Base-by-base conservation (phyloP, 2,888 invertebrate species). In the Nasonia oneida region DNA sequence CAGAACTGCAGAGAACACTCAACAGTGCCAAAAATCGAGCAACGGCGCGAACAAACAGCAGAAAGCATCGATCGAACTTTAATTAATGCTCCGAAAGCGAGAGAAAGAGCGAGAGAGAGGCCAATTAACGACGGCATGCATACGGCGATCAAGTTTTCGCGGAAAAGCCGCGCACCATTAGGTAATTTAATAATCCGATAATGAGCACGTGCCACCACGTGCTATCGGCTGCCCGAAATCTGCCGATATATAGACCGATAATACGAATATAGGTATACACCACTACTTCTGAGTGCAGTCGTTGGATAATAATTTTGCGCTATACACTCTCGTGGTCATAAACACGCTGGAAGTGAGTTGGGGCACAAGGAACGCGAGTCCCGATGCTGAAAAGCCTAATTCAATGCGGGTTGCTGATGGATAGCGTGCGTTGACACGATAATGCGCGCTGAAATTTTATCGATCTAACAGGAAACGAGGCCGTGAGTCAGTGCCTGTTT, bases 181-280 rank as follows among this genome's bases (percentile, higher is more conserved):
- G 77, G 42, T 78, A 64, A 61, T 74, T 81, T 78, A 81, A 81
- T 81, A 85, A 85, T 78, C 78, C 64, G 64, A 81, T 81, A 85
- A 85, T 78, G 83, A 78, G 78, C 71, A 39, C 33, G 50, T 64
- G 64, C 73, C 64, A 67, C 57, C 57, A 61, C 57, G n/a, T 6
- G 57, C 71, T 77, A 57, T 78, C 23, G 39, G 2, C 8, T n/a
- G 18, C 10, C 39, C 67, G 29, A 80, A 79, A 80, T 57, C 33
- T 29, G n/a, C 29, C 57, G 6, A 61, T 61, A 61, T 18, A 61
- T 61, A 61, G 6, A 47, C 2, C 47, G 12, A 47, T 42, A 14
- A 6, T 53, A 50, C 15, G 1, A n/a, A 5, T 61, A n/a, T 61
- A 61, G 18, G 42, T 47, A 23, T n/a, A 61, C 23, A n/a, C n/a